Base-by-base conservation (phyloP, 2,888 invertebrate genomes). In the Nebria salina region DNA sequence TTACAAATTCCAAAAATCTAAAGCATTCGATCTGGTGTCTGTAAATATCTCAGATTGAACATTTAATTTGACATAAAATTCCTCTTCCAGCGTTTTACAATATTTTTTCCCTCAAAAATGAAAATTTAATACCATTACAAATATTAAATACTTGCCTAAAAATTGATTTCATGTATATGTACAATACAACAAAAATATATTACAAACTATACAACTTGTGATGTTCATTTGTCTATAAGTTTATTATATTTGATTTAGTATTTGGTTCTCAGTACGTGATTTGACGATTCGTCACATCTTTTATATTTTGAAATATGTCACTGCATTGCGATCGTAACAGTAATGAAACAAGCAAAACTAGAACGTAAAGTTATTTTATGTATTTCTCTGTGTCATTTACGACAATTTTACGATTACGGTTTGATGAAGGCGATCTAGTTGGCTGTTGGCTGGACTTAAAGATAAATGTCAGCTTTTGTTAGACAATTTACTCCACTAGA, bases 371-470 rank as follows among this genome's bases (percentile, higher is more conserved):
- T 70, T 72, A 64, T 42, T 80, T 80, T 64, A 75, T 70, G 75
- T 26, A 70, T 80, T 70, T 75, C 75, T 26, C 65, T 80, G 70
- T 80, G 80, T 80, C 80, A 80, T 80, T 80, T 80, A 80, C 80
- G 80, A 80, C 80, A 43, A 75, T 75, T 75, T 80, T 80, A 75
- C 80, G 75, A 80, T 75, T 80, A 80, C 75, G 64, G 75, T 75
- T 75, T 75, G 80, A 80, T 80, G 75, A 75, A 80, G 80, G 65
- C 11, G 75, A 65, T 75, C 25, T 13, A 64, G 25, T 20, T 20
- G 41, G 66, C 75, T 75, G 25, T 20, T 20, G 41, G 66, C 68
- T 75, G 74, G 64, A 43, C 73, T 65, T 42, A 75, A 25, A 65
- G 72, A 78, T 72, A 78, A 73, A 79, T 72, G 80, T 80, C 80